Evolutionary conservation across 2,888 invertebrate species (phyloP), one percentile per base, ranked within the genome.

Genomic region (Keiferia lycopersicella): DNA sequence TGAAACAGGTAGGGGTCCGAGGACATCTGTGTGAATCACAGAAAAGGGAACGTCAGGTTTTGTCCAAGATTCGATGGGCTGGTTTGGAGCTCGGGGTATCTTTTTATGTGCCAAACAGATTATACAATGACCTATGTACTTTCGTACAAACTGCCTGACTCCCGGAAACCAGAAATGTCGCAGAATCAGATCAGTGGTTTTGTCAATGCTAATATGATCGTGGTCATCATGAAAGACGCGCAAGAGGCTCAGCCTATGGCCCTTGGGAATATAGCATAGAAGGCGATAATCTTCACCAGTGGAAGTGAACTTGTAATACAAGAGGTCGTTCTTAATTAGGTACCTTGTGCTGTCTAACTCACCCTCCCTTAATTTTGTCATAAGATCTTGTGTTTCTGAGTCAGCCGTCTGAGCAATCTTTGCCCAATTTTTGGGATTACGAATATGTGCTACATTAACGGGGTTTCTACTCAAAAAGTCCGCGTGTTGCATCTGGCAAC

Each of bases 401-500:
- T 71, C 69, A 11, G 67, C 70, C 0, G 63, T 38, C 34, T 73
- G 71, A 2, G 71, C 71, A 0, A 71, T 66, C 22, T 69, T 68
- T 0, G 68, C 71, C 71, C 71, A 71, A n/a, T 71, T 71, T 0
- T 51, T 63, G 0, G 70, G 69, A 14, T 57, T 66, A 12, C 48
- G 1, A 14, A 66, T 56, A 26, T 67, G 39, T 11, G 16, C 18
- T 0, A 68, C 59, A 11, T 67, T 18, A 4, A 16, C 2, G 0
- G 72, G 70, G 18, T 69, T 66, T 10, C 70, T 41, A 30, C 72
- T 71, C 0, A 72, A 39, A n/a, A 64, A 69, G 20, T 71, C 71
- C 0, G 66, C 67, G 65, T 53, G 57, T 18, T 34, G 58, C 58
- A 58, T 58, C 2, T 26, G 51, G 0, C 22, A 53, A 0, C 69